Conservation (phyloP, 2,113 vertebrate species). For the Leucosticte australis region DNA sequence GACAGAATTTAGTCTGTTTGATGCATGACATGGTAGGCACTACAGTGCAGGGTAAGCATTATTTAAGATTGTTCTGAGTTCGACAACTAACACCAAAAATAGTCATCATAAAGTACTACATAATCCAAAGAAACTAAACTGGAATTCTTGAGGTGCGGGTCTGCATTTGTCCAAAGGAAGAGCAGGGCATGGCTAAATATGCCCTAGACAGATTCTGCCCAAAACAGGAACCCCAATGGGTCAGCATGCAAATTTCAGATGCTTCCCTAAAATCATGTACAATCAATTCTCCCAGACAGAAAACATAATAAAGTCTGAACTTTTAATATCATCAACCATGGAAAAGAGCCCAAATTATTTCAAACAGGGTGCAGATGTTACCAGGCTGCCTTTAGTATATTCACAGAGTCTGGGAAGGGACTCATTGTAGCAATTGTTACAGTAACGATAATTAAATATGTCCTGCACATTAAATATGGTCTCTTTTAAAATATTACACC, state of each 20-base stretch:
- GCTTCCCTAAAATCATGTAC: neutral
- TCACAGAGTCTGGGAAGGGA: neutral
- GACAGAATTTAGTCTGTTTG: neutral
- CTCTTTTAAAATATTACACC: neutral
- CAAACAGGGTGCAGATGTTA: neutral
- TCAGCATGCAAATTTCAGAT: neutral
- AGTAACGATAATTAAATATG: neutral
- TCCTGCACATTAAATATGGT: neutral
- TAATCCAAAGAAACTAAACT: neutral
- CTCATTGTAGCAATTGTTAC: neutral
- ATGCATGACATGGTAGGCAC: neutral
- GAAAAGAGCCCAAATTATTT: neutral
- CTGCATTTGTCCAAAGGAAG: neutral
- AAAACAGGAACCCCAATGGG: neutral
- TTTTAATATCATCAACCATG: neutral
- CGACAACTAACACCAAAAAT: neutral
- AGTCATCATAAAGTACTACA: neutral
- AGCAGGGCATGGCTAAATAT: neutral
- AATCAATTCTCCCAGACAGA: neutral
- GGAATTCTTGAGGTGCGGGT: neutral
- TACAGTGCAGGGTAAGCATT: neutral
- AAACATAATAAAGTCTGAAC: neutral
- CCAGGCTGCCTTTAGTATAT: neutral
- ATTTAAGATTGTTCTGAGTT: neutral
- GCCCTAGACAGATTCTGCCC: neutral